These are phyloP conservation scores for Antheraea yamamai DNA, from an alignment of 2,888 invertebrate genomes.

Conservation along the genomic window DNA sequence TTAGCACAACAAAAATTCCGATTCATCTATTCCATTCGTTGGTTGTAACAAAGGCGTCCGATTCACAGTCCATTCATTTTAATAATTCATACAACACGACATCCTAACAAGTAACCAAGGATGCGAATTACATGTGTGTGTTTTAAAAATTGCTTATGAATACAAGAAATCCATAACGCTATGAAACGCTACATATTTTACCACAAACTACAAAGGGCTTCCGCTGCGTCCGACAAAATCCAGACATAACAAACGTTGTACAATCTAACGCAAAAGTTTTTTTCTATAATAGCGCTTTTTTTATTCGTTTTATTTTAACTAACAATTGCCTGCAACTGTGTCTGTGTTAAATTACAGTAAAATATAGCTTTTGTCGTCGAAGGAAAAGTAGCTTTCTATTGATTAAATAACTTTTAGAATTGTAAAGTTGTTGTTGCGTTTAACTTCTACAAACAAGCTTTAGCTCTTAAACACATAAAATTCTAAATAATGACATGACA, in stretches of 20 bases:
- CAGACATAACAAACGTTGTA: slow-evolving; percentile 47
- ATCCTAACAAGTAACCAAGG: neutral
- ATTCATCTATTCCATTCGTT: no score
- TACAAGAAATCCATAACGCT: slow-evolving; percentile 21
- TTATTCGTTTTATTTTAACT: neutral
- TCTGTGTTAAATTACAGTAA: no score
- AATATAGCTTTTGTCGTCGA: no score
- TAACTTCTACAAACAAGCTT: no score
- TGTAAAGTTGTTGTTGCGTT: no score
- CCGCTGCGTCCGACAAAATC: slow-evolving; percentile 48
- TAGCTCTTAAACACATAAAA: no score
- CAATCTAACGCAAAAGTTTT: slow-evolving; percentile 17
- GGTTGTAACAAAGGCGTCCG: neutral
- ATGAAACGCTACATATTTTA: slow-evolving; percentile 35
- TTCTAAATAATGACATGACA: no score
- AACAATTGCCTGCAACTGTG: no score
- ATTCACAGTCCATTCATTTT: neutral
- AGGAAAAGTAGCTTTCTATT: no score
- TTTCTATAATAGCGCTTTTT: neutral
- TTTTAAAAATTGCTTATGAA: slow-evolving; percentile 20
- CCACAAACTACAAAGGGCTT: slow-evolving; percentile 43
- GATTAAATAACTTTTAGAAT: no score
- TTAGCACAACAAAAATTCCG: no score
- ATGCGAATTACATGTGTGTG: neutral
- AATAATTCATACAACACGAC: neutral